Conservation (phyloP, 1,140 invertebrate species). For the Zaprionus vittiger region DNA sequence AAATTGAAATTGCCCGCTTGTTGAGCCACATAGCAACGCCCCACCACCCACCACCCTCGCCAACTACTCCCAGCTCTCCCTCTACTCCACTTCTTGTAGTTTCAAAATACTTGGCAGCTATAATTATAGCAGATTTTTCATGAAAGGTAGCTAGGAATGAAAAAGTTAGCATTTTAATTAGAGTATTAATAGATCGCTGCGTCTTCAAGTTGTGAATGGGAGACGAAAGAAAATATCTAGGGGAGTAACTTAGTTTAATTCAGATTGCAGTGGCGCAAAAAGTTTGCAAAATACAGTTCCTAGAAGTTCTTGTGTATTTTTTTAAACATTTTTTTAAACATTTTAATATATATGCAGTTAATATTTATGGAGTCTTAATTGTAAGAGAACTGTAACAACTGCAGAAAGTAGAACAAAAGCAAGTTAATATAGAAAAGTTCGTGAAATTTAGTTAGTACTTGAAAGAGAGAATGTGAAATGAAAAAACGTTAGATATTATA, state of each 20-base stretch:
- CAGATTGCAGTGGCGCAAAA: background rate
- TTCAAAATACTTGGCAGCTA: conserved; percentile 23
- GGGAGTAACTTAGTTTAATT: background rate
- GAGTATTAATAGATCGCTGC: conserved; percentile 34
- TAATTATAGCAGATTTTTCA: conserved; percentile 16
- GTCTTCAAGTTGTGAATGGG: conserved; percentile 7
- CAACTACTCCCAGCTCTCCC: too few species aligned
- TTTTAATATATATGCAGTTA: background rate
- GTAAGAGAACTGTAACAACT: background rate
- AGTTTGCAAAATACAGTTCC: background rate
- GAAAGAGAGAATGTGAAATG: too few species aligned
- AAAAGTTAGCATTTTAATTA: conserved; percentile 29
- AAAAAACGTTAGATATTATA: background rate
- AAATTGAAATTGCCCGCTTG: conserved; percentile 56
- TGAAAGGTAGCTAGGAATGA: background rate
- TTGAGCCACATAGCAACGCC: conserved; percentile 11
- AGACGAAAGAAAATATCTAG: too few species aligned
- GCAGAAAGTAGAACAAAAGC: background rate
- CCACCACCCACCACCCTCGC: background rate
- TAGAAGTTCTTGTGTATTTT: background rate
- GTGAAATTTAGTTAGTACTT: background rate
- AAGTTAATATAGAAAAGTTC: background rate
- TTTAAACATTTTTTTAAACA: too few species aligned
- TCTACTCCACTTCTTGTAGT: background rate
- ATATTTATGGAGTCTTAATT: background rate